These are phyloP conservation scores for Cataglyphis rosenhaueri DNA, from an alignment of 2,888 invertebrate species.

Conservation along the genomic window DNA sequence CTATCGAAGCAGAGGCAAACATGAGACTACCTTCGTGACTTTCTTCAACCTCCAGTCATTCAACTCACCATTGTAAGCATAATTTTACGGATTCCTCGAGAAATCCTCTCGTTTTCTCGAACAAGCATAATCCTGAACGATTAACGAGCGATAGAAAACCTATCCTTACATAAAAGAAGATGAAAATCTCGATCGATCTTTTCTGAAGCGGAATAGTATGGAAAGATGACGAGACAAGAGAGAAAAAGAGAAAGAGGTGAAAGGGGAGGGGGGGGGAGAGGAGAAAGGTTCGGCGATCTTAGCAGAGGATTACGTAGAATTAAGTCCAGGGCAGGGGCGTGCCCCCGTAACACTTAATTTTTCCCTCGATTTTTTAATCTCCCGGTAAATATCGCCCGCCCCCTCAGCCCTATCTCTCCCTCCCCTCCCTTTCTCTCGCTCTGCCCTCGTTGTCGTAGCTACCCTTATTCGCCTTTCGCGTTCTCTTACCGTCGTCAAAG, in stretches of 20 bases:
- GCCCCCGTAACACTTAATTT: slow-evolving; percentile 86
- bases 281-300: slow-evolving; percentile 80
- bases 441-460: slow-evolving; percentile 70
- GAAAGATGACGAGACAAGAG: slow-evolving; percentile 53
- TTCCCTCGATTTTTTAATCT: slow-evolving; percentile 86
- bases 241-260: background rate
- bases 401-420: slow-evolving; percentile 63
- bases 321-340: slow-evolving; percentile 82
- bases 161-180: slow-evolving; percentile 51
- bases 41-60: background rate
- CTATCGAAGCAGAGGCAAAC: background rate
- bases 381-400: slow-evolving; percentile 84
- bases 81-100: slow-evolving; percentile 23
- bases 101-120: slow-evolving; percentile 24
- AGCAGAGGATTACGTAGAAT: slow-evolving; percentile 84
- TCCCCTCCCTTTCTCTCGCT: slow-evolving; percentile 31
- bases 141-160: slow-evolving; percentile 60
- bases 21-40: background rate
- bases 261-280: slow-evolving; percentile 39
- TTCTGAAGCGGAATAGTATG: slow-evolving; percentile 39
- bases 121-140: slow-evolving; percentile 65
- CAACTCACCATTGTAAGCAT: background rate
- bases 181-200: slow-evolving; percentile 69
- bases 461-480: slow-evolving; percentile 60
- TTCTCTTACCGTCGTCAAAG: slow-evolving; percentile 82